These are phyloP conservation scores for Florisuga fusca DNA, from an alignment of 2,797 vertebrate genomes.

Conservation along the genomic window DNA sequence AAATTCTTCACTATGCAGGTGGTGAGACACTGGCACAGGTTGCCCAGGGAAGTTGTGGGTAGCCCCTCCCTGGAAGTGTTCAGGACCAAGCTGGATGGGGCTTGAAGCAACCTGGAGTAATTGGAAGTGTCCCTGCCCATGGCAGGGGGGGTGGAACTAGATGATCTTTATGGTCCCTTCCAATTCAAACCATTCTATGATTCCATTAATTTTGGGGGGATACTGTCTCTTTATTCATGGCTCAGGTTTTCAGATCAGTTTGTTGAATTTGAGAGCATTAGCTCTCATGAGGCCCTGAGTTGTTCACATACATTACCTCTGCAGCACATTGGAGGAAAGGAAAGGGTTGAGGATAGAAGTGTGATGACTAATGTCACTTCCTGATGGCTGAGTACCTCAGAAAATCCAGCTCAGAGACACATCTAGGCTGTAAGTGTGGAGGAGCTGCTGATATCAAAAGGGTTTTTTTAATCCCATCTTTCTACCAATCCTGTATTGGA, in stretches of 20 bases:
- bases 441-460: background rate
- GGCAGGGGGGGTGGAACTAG: no score
- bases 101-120: no score
- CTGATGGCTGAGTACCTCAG: background rate
- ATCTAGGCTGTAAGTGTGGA: background rate
- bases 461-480: background rate
- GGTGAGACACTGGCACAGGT: no score
- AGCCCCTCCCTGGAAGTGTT: no score
- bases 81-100: no score
- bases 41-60: no score
- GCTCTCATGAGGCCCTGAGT: accelerated
- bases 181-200: no score
- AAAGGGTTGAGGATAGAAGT: background rate
- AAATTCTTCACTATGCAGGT: no score
- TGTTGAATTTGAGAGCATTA: background rate
- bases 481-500: accelerated
- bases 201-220: background rate
- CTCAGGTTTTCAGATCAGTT: background rate
- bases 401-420: background rate
- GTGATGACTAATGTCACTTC: background rate
- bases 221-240: background rate
- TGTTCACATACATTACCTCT: accelerated
- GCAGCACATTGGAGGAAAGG: accelerated
- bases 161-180: no score
- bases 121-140: no score